Percentiles rank a stretch among this genome's conserved stretches.
Evolutionary conservation across 2,888 invertebrate species (phyloP).

Genomic region (Drosophila neonasuta): DNA sequence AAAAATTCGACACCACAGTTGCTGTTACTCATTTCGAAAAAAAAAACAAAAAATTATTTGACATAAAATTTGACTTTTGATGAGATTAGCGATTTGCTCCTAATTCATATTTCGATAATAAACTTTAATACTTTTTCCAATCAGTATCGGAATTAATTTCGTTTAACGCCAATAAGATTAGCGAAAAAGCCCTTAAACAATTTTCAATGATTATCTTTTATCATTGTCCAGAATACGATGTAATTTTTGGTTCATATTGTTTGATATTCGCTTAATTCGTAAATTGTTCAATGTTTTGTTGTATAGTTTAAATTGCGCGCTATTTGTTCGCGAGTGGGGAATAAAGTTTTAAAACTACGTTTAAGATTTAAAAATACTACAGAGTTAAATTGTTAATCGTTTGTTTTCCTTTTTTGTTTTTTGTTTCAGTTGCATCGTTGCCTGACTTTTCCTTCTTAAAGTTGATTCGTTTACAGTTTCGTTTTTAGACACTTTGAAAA

Average conservation of each 20-base stretch:
- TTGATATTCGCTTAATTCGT: constrained; percentile 37
- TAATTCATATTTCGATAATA: background rate
- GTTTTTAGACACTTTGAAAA: constrained; percentile 22
- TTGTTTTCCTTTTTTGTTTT: constrained; percentile 38
- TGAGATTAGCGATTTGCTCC: background rate
- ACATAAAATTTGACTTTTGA: constrained; percentile 8
- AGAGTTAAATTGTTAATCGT: constrained; percentile 51
- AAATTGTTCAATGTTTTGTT: constrained; percentile 41
- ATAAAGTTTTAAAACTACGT: constrained; percentile 58
- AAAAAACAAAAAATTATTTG: constrained; percentile 4
- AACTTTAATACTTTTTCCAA: background rate
- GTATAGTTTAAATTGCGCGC: constrained; percentile 58
- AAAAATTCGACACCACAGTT: constrained; percentile 6
- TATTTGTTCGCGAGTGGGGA: constrained; percentile 47
- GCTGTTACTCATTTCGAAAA: constrained; percentile 1
- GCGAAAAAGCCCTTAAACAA: background rate
- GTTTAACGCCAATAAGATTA: background rate
- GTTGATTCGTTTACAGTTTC: constrained; percentile 52
- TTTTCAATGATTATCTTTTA: constrained; percentile 1
- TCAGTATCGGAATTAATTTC: background rate
- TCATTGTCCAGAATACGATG: background rate
- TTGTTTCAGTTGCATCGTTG: constrained; percentile 67
- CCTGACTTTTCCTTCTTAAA: constrained; percentile 56
- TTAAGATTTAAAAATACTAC: constrained; percentile 66
- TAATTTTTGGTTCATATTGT: background rate